Evolutionary conservation across 2,888 invertebrate species (phyloP).

Genomic region (Drosophila vallismaia): DNA sequence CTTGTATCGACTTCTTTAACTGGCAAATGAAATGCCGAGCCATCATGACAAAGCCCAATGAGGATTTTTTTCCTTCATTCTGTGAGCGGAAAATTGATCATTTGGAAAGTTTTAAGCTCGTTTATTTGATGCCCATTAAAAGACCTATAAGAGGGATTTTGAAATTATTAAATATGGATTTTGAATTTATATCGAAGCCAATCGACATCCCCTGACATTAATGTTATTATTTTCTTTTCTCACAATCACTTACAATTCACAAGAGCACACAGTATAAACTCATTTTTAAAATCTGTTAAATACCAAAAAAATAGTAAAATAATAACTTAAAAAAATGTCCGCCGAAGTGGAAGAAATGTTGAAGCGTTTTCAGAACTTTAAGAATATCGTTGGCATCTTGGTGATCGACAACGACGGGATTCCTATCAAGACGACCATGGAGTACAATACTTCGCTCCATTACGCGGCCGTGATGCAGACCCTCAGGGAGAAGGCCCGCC

Average conservation of each 20-base stretch:
- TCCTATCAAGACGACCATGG: conserved; percentile 67
- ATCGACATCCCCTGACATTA: not conserved
- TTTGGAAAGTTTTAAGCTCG: not conserved
- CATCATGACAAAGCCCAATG: not conserved
- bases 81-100: not conserved
- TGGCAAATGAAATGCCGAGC: conserved; percentile 15
- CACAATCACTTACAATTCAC: not conserved
- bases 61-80: not conserved
- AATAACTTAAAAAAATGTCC: conserved; percentile 47
- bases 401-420: conserved; percentile 68
- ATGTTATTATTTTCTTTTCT: not conserved
- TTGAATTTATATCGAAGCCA: not conserved
- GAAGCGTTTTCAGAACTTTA: conserved; percentile 53
- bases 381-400: conserved; percentile 61
- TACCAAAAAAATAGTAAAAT: not conserved
- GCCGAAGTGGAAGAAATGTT: conserved; percentile 68
- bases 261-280: not conserved
- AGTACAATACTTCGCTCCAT: conserved; percentile 51
- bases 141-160: no score
- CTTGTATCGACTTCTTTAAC: conserved; percentile 39
- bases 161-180: no score
- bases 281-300: not conserved
- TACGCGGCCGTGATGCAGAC: conserved; percentile 58
- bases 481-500: conserved; percentile 59
- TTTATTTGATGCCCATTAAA: no score